phyloP scores from a whole-genome alignment of 2,888 invertebrate genomes.

The Pyrochroa serraticornis region DNA sequence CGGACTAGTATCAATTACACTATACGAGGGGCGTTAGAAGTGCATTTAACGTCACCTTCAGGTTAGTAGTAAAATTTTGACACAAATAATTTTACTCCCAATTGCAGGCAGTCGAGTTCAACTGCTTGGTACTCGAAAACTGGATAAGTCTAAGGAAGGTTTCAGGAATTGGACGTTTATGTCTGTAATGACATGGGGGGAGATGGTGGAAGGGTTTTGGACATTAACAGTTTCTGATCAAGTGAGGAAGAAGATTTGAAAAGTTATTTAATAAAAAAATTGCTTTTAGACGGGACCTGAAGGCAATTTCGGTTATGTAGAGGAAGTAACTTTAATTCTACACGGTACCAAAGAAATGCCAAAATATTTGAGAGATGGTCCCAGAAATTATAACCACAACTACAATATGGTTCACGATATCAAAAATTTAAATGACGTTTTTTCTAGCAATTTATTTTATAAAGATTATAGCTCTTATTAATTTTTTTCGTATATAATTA shows the following conservation, averaged over 20 bases:
- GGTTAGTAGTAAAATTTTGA: constrained; percentile 60
- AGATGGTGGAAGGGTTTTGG: constrained; percentile 76
- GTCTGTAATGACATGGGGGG: constrained; percentile 92
- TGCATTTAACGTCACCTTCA: constrained; percentile 76
- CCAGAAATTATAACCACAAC: constrained; percentile 62
- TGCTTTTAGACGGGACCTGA: constrained; percentile 54
- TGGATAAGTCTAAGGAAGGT: constrained; percentile 73
- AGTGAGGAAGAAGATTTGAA: constrained; percentile 48
- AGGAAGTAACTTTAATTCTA: constrained; percentile 65
- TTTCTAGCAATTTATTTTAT: too few relatives aligned
- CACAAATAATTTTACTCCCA: constrained; percentile 9
- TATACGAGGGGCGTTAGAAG: constrained; percentile 76
- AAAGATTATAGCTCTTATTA: too few relatives aligned
- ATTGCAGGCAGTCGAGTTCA: constrained; percentile 70
- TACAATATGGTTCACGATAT: constrained; percentile 57
- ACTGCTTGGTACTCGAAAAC: constrained; percentile 71
- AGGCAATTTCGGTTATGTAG: constrained; percentile 65
- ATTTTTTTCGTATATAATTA: too few relatives aligned
- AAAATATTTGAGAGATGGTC: constrained; percentile 65
- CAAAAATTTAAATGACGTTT: background rate
- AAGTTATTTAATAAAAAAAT: background rate
- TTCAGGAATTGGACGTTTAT: constrained; percentile 85
- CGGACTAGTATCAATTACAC: constrained; percentile 72
- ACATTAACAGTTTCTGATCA: constrained; percentile 60
- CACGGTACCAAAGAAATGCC: constrained; percentile 75